phyloP scores from a whole-genome alignment of 2,113 vertebrate genomes.

The Spilogale gracilis region DNA sequence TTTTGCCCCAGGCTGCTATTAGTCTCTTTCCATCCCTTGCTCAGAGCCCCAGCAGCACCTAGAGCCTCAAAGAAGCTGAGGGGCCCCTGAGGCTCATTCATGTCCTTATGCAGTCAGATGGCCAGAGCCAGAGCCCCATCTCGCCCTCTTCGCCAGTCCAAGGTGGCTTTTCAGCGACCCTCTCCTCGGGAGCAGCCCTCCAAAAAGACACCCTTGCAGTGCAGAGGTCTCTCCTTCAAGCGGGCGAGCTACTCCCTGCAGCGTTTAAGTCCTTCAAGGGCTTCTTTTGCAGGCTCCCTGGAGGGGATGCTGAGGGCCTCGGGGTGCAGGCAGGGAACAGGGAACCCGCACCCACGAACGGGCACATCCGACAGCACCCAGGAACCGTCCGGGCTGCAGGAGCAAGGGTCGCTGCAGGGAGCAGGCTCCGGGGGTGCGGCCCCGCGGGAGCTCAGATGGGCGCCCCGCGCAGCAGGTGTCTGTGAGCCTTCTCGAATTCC shows the following conservation, averaged over 20 bases:
- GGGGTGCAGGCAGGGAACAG: background rate
- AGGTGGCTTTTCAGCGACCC: background rate
- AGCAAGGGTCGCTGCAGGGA: no score
- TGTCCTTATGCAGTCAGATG: background rate
- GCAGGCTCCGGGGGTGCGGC: rapidly evolving
- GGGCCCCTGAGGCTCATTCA: rapidly evolving
- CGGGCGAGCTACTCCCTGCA: no score
- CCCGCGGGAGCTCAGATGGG: rapidly evolving
- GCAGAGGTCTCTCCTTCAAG: background rate
- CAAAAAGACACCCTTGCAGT: rapidly evolving
- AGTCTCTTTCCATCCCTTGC: no score
- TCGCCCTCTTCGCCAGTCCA: background rate
- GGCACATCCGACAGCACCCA: no score
- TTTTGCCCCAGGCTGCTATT: background rate
- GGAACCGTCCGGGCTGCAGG: no score
- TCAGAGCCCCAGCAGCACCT: background rate
- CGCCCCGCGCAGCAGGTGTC: rapidly evolving
- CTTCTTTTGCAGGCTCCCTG: background rate
- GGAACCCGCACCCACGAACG: background rate
- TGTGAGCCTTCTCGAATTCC: background rate
- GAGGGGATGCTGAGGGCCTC: background rate
- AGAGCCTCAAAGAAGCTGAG: background rate
- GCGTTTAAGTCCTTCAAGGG: background rate
- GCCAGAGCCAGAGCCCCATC: background rate
- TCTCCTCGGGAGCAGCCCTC: background rate